phyloP scores from a whole-genome alignment of 2,888 invertebrate genomes.

The Gandaritis pyraliata region DNA sequence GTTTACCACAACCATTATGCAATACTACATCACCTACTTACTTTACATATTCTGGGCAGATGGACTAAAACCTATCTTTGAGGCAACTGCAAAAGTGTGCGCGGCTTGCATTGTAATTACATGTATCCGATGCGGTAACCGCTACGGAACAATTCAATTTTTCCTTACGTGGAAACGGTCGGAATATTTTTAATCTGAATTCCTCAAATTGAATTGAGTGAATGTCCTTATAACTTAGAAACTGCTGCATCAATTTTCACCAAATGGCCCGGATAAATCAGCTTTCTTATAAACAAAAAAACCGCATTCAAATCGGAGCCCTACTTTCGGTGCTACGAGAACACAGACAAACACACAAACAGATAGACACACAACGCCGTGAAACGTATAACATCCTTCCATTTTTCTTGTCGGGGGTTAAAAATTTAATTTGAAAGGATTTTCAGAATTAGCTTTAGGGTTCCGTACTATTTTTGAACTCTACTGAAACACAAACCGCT shows the following conservation, averaged over 20 bases:
- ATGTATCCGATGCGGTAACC: constrained; percentile 54
- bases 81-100: constrained; percentile 47
- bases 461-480: too few relatives aligned
- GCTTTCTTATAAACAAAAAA: too few relatives aligned
- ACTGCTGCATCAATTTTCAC: not conserved
- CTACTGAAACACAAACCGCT: too few relatives aligned
- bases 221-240: not conserved
- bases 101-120: constrained; percentile 59
- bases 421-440: not conserved
- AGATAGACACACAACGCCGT: too few relatives aligned
- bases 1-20: constrained; percentile 44
- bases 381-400: too few relatives aligned
- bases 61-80: constrained; percentile 51
- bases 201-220: not conserved
- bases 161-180: constrained; percentile 16
- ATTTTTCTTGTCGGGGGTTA: too few relatives aligned
- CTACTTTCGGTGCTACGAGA: too few relatives aligned
- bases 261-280: too few relatives aligned
- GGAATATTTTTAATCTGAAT: constrained; percentile 55
- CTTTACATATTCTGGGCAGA: constrained; percentile 52
- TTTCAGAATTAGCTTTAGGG: too few relatives aligned
- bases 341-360: too few relatives aligned
- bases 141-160: not conserved
- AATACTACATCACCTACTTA: constrained; percentile 49
- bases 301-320: too few relatives aligned